A percentile compares a stretch with the other conserved stretches of the same genome.
Evolutionary conservation across 1,140 invertebrate species (phyloP).

Genomic region (Cheumatopsyche charites): DNA sequence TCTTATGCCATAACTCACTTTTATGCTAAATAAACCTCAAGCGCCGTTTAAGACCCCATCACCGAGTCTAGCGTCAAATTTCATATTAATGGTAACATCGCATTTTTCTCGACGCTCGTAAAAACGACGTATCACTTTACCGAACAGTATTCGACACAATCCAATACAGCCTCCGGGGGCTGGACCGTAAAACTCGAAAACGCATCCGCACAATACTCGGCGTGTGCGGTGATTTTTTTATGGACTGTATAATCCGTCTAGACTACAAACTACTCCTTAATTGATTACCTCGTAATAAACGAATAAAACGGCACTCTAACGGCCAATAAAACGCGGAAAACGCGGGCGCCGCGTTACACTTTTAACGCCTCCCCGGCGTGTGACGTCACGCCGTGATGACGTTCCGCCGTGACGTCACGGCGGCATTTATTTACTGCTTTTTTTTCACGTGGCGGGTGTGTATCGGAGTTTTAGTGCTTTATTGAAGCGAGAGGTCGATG

Average conservation of each 20-base stretch:
- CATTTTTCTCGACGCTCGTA: neutral
- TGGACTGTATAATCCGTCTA: constrained; percentile 49
- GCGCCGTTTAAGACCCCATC: no score
- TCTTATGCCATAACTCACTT: no score
- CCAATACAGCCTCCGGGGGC: constrained; percentile 3
- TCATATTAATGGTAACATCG: no score
- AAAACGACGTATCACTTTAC: neutral
- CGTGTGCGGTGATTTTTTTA: constrained; percentile 48
- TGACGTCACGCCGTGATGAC: neutral
- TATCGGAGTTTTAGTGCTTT: no score
- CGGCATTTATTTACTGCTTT: no score
- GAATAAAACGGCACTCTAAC: constrained; percentile 47
- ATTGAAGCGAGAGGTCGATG: no score
- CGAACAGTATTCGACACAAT: no score
- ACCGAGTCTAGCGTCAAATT: no score
- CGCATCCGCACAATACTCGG: constrained; percentile 42
- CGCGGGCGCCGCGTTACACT: constrained; percentile 37
- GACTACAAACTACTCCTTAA: constrained; percentile 47
- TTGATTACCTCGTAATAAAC: constrained; percentile 49
- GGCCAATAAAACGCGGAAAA: constrained; percentile 44
- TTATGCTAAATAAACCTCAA: no score
- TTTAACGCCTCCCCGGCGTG: constrained; percentile 36
- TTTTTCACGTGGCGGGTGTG: neutral
- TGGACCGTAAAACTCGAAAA: constrained; percentile 45
- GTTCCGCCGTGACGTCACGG: no score